Percentiles rank a stretch among this genome's conserved stretches.
Evolutionary conservation across 2,797 vertebrate genomes (phyloP).

Genomic region (Brachymystax lenok): DNA sequence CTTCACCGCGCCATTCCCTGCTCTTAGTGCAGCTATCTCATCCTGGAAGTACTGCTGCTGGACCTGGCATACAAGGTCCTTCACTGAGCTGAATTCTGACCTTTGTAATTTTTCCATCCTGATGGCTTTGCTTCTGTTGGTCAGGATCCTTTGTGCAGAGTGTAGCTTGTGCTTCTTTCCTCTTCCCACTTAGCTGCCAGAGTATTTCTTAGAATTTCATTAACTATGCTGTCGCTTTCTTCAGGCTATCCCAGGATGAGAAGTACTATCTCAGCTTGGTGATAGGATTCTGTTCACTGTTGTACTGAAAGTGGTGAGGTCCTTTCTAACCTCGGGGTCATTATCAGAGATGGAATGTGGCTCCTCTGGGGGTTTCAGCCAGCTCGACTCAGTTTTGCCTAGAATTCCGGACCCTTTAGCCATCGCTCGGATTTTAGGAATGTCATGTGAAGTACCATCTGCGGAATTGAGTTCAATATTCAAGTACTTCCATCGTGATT

Average conservation of each 20-base stretch:
- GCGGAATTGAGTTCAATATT: neutral
- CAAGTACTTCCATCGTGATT: slow-evolving; percentile 7
- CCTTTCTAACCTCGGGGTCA: neutral
- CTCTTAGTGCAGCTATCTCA: neutral
- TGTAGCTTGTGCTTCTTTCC: neutral
- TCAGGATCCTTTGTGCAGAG: neutral
- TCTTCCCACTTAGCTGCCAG: neutral
- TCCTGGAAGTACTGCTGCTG: slow-evolving; percentile 4
- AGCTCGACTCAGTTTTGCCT: neutral
- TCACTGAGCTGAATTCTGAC: neutral
- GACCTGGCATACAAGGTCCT: neutral
- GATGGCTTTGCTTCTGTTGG: neutral
- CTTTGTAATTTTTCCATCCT: too few relatives aligned
- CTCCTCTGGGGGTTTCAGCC: neutral
- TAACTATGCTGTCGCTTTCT: neutral
- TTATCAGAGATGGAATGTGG: neutral
- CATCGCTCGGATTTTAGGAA: slow-evolving; percentile 4
- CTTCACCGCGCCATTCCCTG: neutral
- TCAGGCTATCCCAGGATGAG: slow-evolving; percentile 1
- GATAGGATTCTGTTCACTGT: neutral
- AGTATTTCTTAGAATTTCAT: slow-evolving; percentile 4
- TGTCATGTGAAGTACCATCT: neutral
- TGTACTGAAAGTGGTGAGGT: neutral
- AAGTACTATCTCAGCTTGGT: neutral
- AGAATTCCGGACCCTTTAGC: slow-evolving; percentile 6